Base-by-base conservation (phyloP, 2,113 vertebrate species). In the Fukomys damarensis region DNA sequence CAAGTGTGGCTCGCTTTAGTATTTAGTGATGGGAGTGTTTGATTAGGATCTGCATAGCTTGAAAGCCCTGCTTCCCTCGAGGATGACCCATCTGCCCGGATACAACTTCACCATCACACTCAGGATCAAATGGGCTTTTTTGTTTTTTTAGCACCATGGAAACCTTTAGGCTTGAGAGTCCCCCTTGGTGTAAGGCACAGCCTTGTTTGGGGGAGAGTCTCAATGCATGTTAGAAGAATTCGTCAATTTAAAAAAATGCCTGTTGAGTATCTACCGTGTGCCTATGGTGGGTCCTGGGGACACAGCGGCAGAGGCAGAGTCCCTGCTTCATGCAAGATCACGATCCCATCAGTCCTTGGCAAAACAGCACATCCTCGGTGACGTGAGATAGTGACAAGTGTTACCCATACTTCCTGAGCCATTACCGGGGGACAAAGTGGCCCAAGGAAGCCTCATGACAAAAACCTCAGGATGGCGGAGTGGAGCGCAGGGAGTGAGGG, bases 351-450 rank as follows among this genome's bases (percentile, higher is more conserved):
- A 76, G 2, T 6, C 16, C 9, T 63, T 81, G 70, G 80, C 72
- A 58, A 61, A 87, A 70, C 22, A 30, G 22, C 17, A 7, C 0
- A 0, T 41, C 9, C 52, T 70, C 7, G 3, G 61, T 26, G 58
- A 85, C 35, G n/a, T 8, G 41, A 74, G 9, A 19, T 10, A 43
- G 17, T 38, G 80, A 30, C 17, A n/a, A 35, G 32, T n/a, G 5
- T 5, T 38, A 0, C 8, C 58, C 46, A 7, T 9, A n/a, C 35
- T 54, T 30, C 63, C 84, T 43, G 28, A 74, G 38, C 8, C 16
- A 6, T 22, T 0, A 24, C 3, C 2, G 38, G 81, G 30, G 1
- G 4, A 13, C 7, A 30, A 28, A 35, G 32, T 13, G 12, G 0
- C 12, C 28, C 19, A 30, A 28, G 79, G 9, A 54, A 30, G 16